phyloP scores from a whole-genome alignment of 2,888 invertebrate species.

The Papilio gigon region DNA sequence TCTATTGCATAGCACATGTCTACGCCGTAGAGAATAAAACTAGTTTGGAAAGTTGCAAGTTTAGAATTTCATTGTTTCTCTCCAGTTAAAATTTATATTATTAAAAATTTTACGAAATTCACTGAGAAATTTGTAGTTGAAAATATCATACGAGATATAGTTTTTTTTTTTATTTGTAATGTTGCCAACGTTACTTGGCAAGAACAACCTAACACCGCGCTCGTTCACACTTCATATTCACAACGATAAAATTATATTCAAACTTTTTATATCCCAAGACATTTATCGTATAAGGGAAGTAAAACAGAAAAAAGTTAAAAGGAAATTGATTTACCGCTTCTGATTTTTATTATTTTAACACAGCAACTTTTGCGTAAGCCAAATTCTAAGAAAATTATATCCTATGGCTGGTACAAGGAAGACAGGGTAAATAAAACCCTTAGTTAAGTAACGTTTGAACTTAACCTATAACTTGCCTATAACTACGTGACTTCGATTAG shows the following conservation, averaged over 20 bases:
- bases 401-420: not conserved
- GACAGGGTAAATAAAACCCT: not conserved
- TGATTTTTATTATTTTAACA: not conserved
- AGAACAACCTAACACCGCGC: slow-evolving; percentile 1
- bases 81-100: not conserved
- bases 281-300: slow-evolving; percentile 9
- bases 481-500: slow-evolving; percentile 11
- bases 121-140: not conserved
- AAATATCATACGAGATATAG: not conserved
- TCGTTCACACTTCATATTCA: slow-evolving; percentile 6
- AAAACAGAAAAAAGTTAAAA: slow-evolving; percentile 10
- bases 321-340: not conserved
- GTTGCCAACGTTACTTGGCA: not conserved
- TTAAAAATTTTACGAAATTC: not conserved
- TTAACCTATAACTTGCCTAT: not conserved
- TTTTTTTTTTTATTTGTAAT: not conserved
- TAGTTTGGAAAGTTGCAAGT: slow-evolving; percentile 5
- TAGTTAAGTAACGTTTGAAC: slow-evolving; percentile 1
- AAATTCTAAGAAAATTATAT: slow-evolving; percentile 9
- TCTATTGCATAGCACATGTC: slow-evolving; percentile 4
- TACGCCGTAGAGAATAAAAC: not conserved
- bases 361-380: slow-evolving; percentile 2
- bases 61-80: not conserved
- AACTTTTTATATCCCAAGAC: not conserved
- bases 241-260: not conserved